Base-by-base conservation (phyloP, 2,797 vertebrate genomes). In the Monodelphis domestica region DNA sequence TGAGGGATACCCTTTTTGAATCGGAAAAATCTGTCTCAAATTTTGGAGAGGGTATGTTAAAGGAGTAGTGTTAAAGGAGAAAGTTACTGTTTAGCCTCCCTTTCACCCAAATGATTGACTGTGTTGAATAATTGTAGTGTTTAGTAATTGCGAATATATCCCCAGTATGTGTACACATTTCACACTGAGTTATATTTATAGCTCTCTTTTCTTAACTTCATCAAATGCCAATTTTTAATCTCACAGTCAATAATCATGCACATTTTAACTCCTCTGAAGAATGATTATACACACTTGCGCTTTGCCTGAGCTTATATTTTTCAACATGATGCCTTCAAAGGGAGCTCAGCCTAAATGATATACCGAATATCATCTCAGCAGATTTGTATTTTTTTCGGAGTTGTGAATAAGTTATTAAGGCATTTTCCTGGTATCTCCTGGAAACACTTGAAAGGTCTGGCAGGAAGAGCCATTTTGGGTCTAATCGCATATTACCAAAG, bases 401-500 rank as follows among this genome's bases (percentile, higher is more conserved):
- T 90, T 63, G 3, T 93, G 95, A 93, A 90, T 84, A 95, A 96
- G 96, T 95, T 94, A 51, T 96, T 96, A 95, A 95, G 93, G 59
- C 55, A 88, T 93, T 96, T 97, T 94, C 45, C 89, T 95, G 38
- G 15, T 97, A 96, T 96, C 97, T 96, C 93, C 95, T 90, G 91
- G 95, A 97, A 97, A 96, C 93, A 97, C 96, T 97, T 96, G 94
- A 91, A 96, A 96, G 93, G 89, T 63, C 92, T 96, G 96, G 96
- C 96, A 97, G 90, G 97, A 96, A 95, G 93, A 5, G 52, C 96
- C 94, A 90, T 97, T 96, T 97, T 96, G 97, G 95, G 93, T 97
- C 95, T 97, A 97, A 97, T 97, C 96, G 97, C 92, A 89, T 96
- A 94, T 96, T 97, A 97, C 95, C 96, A 97, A 97, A 97, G 95